phyloP scores from a whole-genome alignment of 2,797 vertebrate genomes.

The Steatocranus sp. region DNA sequence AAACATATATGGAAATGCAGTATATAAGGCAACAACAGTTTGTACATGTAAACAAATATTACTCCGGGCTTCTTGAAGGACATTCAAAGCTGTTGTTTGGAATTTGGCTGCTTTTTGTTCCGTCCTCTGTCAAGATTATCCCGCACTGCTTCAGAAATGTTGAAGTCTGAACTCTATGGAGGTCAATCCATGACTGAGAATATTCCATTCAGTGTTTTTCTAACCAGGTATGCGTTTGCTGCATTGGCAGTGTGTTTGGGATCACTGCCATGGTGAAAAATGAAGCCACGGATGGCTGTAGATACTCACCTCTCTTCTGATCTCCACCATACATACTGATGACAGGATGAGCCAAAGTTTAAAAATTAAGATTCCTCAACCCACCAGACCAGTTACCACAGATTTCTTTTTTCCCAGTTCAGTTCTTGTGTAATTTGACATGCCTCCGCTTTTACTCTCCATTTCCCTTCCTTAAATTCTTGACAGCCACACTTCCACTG shows the following conservation, averaged over 20 bases:
- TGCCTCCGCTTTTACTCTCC: not conserved
- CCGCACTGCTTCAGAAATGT: not conserved
- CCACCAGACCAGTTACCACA: not conserved
- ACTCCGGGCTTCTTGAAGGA: not conserved
- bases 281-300: not conserved
- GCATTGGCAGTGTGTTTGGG: not conserved
- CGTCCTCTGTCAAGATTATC: not conserved
- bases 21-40: not conserved
- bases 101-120: not conserved
- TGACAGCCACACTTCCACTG: not conserved
- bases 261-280: not conserved
- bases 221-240: not conserved
- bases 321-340: not conserved
- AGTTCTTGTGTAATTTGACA: not conserved
- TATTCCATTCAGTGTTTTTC: not conserved
- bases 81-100: not conserved
- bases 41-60: accelerated
- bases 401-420: not conserved
- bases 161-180: not conserved
- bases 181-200: not conserved
- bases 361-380: not conserved
- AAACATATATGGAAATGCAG: not conserved
- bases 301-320: not conserved
- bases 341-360: not conserved
- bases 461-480: not conserved